These are phyloP conservation scores for Leontopithecus rosalia DNA, from an alignment of 2,797 vertebrate species.

Conservation along the genomic window DNA sequence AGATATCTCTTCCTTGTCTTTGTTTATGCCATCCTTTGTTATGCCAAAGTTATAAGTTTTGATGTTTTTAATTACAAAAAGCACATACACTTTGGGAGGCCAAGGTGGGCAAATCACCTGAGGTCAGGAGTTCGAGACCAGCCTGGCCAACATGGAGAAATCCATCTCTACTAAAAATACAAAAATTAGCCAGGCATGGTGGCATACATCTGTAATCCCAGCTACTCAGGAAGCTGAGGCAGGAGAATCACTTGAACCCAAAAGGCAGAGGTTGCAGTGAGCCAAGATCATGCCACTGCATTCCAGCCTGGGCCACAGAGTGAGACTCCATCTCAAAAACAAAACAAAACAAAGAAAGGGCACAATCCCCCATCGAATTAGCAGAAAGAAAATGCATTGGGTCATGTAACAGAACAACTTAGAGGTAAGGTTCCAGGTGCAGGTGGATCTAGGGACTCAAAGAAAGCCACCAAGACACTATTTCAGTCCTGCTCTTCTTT, in stretches of 20 bases:
- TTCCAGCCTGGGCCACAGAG: background rate
- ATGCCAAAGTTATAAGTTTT: constrained; percentile 3
- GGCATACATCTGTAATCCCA: background rate
- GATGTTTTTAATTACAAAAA: background rate
- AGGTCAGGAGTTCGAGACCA: background rate
- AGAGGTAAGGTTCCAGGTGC: background rate
- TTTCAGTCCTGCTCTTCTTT: background rate
- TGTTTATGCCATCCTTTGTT: background rate
- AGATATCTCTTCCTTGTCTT: background rate
- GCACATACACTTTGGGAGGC: background rate
- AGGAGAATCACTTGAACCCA: too few species aligned
- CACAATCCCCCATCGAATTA: background rate
- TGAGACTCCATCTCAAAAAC: too few species aligned
- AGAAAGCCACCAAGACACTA: background rate
- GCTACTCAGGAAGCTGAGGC: background rate
- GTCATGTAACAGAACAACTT: background rate
- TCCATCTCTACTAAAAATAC: background rate
- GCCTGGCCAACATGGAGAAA: background rate
- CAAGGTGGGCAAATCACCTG: background rate
- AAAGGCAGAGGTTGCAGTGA: background rate
- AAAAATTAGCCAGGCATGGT: background rate
- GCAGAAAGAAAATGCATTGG: background rate
- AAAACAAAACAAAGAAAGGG: too few species aligned
- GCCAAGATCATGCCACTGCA: background rate
- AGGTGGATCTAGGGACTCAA: background rate